phyloP scores from a whole-genome alignment of 2,888 invertebrate genomes.

The Sympetrum striolatum region DNA sequence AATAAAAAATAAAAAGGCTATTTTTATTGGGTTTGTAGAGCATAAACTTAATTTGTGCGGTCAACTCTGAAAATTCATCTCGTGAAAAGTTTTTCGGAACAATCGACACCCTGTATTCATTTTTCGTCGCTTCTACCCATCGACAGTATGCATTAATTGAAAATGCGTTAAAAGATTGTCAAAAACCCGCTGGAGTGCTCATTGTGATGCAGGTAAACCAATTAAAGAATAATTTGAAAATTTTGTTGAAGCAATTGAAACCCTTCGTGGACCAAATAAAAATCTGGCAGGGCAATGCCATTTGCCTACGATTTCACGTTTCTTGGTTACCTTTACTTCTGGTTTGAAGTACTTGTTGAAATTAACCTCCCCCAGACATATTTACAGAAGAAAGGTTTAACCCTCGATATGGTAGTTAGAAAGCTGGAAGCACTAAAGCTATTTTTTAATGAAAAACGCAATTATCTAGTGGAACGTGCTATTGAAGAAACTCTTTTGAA shows the following conservation, averaged over 20 bases:
- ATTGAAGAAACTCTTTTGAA: too few relatives aligned
- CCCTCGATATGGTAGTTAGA: not conserved
- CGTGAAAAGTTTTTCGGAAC: not conserved
- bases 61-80: not conserved
- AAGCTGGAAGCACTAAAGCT: too few relatives aligned
- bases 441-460: too few relatives aligned
- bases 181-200: not conserved
- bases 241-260: not conserved
- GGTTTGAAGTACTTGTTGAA: not conserved
- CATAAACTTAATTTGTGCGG: not conserved
- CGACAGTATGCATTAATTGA: not conserved
- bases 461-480: too few relatives aligned
- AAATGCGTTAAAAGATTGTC: not conserved
- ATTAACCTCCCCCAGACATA: not conserved
- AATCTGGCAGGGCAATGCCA: not conserved
- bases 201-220: not conserved
- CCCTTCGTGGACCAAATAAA: not conserved
- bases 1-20: not conserved
- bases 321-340: not conserved
- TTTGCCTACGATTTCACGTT: not conserved
- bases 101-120: not conserved
- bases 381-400: not conserved
- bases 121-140: not conserved
- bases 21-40: not conserved
- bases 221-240: not conserved